phyloP scores from a whole-genome alignment of 2,888 invertebrate genomes.

The Malthinus flaveolus region DNA sequence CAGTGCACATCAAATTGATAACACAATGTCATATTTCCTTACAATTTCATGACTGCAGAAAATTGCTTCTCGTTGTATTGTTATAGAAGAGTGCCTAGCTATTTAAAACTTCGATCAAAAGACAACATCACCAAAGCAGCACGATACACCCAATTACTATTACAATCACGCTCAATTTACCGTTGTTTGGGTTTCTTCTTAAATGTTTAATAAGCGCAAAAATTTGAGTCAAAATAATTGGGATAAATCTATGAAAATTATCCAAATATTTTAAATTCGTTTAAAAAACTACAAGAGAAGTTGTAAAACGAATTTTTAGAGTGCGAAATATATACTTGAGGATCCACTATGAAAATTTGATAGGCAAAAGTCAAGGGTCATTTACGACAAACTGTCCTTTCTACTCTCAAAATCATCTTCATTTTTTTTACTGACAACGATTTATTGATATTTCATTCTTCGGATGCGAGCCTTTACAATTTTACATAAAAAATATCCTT shows the following conservation, averaged over 20 bases:
- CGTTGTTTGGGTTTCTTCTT: not conserved
- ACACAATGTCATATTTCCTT: conserved; percentile 16
- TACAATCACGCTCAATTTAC: not conserved
- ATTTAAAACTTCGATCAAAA: conserved; percentile 18
- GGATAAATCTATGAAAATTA: not conserved
- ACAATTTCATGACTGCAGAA: conserved; percentile 17
- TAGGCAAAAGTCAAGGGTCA: conserved; percentile 25
- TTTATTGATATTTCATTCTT: conserved; percentile 26
- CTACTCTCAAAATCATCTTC: conserved; percentile 21
- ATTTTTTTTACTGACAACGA: conserved; percentile 15
- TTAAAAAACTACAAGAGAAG: conserved; percentile 7
- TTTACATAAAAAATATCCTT: conserved; percentile 15
- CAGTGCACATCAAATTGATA: conserved; percentile 13
- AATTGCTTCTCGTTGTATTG: conserved; percentile 10
- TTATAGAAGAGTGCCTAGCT: conserved; percentile 12
- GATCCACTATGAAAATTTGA: conserved; percentile 22
- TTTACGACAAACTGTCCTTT: conserved; percentile 25
- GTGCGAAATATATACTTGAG: conserved; percentile 15
- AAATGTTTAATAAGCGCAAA: no score
- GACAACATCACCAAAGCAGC: conserved; percentile 8
- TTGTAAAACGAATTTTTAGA: conserved; percentile 14
- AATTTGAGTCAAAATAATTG: not conserved
- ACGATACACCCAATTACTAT: not conserved
- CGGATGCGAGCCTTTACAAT: conserved; percentile 17
- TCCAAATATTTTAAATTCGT: conserved; percentile 5